Evolutionary conservation across 2,888 invertebrate genomes (phyloP), one percentile per base, ranked within the genome.

Genomic region (Rhodophaea formosa): DNA sequence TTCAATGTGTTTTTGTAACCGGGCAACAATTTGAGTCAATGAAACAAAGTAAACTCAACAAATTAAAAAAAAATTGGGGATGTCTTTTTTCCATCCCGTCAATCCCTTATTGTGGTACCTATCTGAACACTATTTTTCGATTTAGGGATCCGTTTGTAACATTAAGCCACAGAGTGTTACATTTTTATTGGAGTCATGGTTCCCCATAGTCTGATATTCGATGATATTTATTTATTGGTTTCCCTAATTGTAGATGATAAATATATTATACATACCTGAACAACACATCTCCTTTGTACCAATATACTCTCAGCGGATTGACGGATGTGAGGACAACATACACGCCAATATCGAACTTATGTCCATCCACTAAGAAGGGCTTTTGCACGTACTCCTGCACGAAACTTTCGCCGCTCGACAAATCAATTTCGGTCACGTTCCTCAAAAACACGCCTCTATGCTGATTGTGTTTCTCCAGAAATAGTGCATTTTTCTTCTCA

Each of bases 331-430:
- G 88, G 0, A 96, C 95, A 0, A 97, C 96, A 79, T 99, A 99
- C 59, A 99, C 94, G 8, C 99, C 99, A 80, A 99, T 96, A 86
- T 99, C 99, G 85, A 99, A 99, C 89, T 98, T 98, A 82, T 97
- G 94, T 0, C 97, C 97, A 80, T 97, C 97, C 3, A 99, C 95
- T 15, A 99, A 90, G 69, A 96, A 94, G 5, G 99, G 99, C 63
- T 94, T 95, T 67, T 95, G 94, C 17, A 99, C 92, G 81, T 95
- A 99, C 82, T 98, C 96, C 78, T 99, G 99, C 2, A 99, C 93
- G 82, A 99, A 99, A 55, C 95, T 95, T 56, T 95, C 95, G 35
- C 93, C 93, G 46, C 92, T 88, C 14, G 92, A 86, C 58, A 97
- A 84, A 82, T 97, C 94, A 51, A 98, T 92, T 56, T 95, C 94